These are phyloP conservation scores for Ptilorrhoa leucosticta DNA, from an alignment of 2,113 vertebrate species.

Conservation along the genomic window DNA sequence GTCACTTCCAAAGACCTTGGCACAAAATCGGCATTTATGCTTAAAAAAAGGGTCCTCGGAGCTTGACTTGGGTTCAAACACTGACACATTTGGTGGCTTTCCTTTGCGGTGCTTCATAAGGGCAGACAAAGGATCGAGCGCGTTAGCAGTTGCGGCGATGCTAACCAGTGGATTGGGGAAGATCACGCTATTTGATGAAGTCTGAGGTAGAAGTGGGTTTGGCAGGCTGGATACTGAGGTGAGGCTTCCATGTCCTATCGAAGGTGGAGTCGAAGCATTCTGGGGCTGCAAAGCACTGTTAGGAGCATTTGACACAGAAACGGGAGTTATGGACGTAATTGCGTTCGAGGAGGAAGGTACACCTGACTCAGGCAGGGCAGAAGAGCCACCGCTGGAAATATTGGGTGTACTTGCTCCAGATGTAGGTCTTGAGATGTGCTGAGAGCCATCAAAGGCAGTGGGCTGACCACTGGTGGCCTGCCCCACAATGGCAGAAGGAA, in stretches of 20 bases:
- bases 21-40: constrained; percentile 98
- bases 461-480: constrained; percentile 71
- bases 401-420: constrained; percentile 79
- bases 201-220: constrained; percentile 92
- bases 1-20: constrained; percentile 99
- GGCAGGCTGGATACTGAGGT: constrained; percentile 87
- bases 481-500: constrained; percentile 69
- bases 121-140: constrained; percentile 93
- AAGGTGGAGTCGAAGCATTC: constrained; percentile 82
- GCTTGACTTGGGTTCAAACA: constrained; percentile 94
- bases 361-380: constrained; percentile 68
- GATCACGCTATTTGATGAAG: constrained; percentile 92
- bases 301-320: constrained; percentile 71
- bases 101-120: constrained; percentile 98
- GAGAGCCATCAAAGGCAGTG: constrained; percentile 76
- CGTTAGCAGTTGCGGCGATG: constrained; percentile 96
- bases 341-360: constrained; percentile 68
- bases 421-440: constrained; percentile 78
- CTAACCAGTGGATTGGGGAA: constrained; percentile 97
- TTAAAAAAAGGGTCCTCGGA: constrained; percentile 99
- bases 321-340: constrained; percentile 74
- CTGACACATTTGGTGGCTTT: constrained; percentile 95
- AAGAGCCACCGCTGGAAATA: constrained; percentile 67
- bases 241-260: constrained; percentile 82
- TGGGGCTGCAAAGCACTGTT: constrained; percentile 75